phyloP scores from a whole-genome alignment of 2,113 vertebrate genomes.

The Morone saxatilis region DNA sequence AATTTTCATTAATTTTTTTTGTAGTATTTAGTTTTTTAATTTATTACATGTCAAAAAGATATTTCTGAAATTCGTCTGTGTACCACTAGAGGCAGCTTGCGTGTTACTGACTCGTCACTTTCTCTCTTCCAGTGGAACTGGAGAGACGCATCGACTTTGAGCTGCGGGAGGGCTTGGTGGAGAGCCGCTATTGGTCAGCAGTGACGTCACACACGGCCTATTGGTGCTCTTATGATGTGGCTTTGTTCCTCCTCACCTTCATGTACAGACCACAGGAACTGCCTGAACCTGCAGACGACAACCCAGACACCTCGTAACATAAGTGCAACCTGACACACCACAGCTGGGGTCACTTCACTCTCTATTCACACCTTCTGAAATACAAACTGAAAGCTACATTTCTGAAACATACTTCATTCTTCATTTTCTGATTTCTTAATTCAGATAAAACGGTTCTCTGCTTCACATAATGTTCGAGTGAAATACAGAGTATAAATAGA shows the following conservation, averaged over 20 bases:
- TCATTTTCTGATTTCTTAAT: background rate
- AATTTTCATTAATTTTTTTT: too few species aligned
- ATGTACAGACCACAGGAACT: slow-evolving; percentile 90
- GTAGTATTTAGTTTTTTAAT: too few species aligned
- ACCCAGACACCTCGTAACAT: slow-evolving; percentile 61
- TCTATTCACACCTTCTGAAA: slow-evolving; percentile 13
- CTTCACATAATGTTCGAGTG: background rate
- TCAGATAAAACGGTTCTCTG: background rate
- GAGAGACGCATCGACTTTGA: slow-evolving; percentile 96
- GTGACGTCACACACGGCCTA: slow-evolving; percentile 97
- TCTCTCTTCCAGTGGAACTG: slow-evolving; percentile 88
- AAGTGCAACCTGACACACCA: slow-evolving; percentile 1
- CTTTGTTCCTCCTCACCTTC: slow-evolving; percentile 95
- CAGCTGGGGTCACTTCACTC: slow-evolving; percentile 9
- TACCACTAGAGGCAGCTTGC: too few species aligned
- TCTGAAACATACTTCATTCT: background rate
- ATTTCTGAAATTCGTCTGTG: too few species aligned
- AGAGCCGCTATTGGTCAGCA: slow-evolving; percentile 97
- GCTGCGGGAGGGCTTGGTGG: slow-evolving; percentile 95
- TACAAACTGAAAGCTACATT: background rate
- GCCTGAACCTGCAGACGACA: slow-evolving; percentile 65
- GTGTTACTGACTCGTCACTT: background rate
- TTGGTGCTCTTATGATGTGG: slow-evolving; percentile 96
- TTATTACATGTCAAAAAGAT: too few species aligned
- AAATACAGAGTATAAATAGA: background rate